phyloP scores from a whole-genome alignment of 2,888 invertebrate species.

The Margaritifera margaritifera region DNA sequence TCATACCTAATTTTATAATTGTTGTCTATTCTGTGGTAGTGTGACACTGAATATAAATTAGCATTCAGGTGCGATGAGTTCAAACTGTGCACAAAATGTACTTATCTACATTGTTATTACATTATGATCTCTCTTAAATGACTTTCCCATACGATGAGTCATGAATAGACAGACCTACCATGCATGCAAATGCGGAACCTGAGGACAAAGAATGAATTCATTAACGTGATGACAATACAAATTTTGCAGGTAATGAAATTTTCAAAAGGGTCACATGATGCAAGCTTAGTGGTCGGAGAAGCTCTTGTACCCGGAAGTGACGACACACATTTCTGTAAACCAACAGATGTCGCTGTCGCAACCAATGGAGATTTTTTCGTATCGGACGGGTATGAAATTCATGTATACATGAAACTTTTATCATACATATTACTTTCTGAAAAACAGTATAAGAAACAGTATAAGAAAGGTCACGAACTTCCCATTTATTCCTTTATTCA shows the following conservation, averaged over 20 bases:
- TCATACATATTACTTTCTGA: neutral
- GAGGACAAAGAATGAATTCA: neutral
- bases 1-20: too few species aligned
- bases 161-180: too few species aligned
- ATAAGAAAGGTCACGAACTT: too few species aligned
- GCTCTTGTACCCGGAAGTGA: constrained; percentile 88
- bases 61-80: too few species aligned
- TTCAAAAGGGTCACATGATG: constrained; percentile 40
- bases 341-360: constrained; percentile 93
- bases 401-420: neutral
- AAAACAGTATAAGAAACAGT: too few species aligned
- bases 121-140: too few species aligned
- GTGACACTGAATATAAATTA: too few species aligned
- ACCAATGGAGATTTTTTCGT: constrained; percentile 89
- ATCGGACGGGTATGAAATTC: constrained; percentile 83
- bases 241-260: constrained; percentile 60
- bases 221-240: neutral
- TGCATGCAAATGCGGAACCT: neutral
- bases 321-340: constrained; percentile 90
- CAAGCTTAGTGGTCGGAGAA: constrained; percentile 83
- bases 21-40: too few species aligned
- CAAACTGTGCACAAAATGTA: too few species aligned
- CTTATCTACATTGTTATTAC: too few species aligned
- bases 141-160: too few species aligned
- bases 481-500: too few species aligned